Percentiles rank a stretch among this genome's conserved stretches.
phyloP scores from a whole-genome alignment of 92 coral and sea anemone species.

The Montipora capitata region DNA sequence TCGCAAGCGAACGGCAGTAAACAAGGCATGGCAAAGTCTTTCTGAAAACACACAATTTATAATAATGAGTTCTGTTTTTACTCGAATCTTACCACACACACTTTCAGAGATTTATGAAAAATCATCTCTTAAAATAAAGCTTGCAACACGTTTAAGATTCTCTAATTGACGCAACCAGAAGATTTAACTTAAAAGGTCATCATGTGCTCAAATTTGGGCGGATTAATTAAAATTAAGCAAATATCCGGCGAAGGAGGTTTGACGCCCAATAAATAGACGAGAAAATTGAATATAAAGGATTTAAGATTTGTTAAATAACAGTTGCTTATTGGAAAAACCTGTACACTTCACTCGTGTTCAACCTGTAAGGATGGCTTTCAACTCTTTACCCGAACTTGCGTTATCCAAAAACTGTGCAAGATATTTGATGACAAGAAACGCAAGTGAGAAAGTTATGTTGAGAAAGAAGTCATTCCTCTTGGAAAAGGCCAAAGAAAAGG shows the following conservation, averaged over 20 bases:
- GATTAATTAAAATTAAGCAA: not conserved
- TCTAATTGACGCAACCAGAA: not conserved
- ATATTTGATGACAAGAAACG: slow-evolving; percentile 55
- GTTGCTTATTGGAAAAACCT: too few species aligned
- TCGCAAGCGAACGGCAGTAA: too few species aligned
- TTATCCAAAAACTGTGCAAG: slow-evolving; percentile 61
- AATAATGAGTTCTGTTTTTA: not conserved
- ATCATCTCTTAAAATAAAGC: not conserved
- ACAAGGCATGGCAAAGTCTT: too few species aligned
- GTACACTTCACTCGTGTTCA: too few species aligned
- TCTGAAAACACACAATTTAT: too few species aligned
- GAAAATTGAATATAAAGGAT: not conserved
- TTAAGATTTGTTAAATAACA: too few species aligned
- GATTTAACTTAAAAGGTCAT: not conserved
- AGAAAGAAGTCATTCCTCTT: slow-evolving; percentile 17
- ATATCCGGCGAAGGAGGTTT: not conserved
- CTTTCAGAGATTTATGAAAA: not conserved
- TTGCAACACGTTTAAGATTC: not conserved
- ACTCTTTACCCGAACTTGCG: slow-evolving; percentile 12
- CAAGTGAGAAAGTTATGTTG: slow-evolving; percentile 42
- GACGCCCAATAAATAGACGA: not conserved
- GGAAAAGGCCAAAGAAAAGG: slow-evolving; percentile 37
- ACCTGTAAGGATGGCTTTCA: slow-evolving; percentile 19
- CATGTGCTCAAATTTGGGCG: too few species aligned
- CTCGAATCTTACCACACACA: too few species aligned